Conservation (phyloP, 2,888 invertebrate genomes). For the Gryllus longicercus region DNA sequence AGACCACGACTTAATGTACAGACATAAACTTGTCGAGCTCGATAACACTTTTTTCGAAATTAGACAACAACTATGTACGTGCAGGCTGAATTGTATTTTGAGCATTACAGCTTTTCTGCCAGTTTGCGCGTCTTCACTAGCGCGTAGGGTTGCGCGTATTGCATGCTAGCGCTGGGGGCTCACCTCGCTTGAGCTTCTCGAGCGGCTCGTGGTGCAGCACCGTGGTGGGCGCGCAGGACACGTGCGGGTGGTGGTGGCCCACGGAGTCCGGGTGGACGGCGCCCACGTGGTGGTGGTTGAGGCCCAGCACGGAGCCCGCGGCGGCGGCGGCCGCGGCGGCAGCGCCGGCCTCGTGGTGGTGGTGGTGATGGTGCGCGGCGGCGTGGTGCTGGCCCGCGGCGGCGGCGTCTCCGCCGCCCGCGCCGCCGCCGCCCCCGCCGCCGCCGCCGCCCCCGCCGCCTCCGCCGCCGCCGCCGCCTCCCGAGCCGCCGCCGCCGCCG, state of each 20-base stretch:
- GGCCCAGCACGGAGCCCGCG: slow-evolving; percentile 49
- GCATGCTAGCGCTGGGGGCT: slow-evolving; percentile 44
- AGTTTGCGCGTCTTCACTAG: too few species aligned
- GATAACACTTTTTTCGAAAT: too few species aligned
- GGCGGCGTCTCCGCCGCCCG: slow-evolving; percentile 56
- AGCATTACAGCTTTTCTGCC: too few species aligned
- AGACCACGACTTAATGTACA: too few species aligned
- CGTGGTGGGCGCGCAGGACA: slow-evolving; percentile 56
- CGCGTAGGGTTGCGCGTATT: background rate
- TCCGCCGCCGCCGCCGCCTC: slow-evolving; percentile 55
- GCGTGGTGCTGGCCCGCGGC: slow-evolving; percentile 52
- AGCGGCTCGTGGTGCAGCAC: slow-evolving; percentile 65
- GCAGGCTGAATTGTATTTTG: too few species aligned
- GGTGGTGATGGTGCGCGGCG: slow-evolving; percentile 54
- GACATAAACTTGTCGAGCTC: too few species aligned
- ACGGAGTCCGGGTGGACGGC: slow-evolving; percentile 57
- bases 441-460: slow-evolving; percentile 39
- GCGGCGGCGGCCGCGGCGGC: slow-evolving; percentile 57
- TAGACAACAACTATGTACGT: too few species aligned
- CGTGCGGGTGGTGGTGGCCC: slow-evolving; percentile 50
- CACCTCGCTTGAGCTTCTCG: slow-evolving; percentile 75
- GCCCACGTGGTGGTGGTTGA: slow-evolving; percentile 47
- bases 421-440: slow-evolving; percentile 41
- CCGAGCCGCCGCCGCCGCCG: slow-evolving; percentile 56
- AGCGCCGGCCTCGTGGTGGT: slow-evolving; percentile 54